Base-by-base conservation (phyloP, 2,888 invertebrate genomes). In the Girardia tigrina region DNA sequence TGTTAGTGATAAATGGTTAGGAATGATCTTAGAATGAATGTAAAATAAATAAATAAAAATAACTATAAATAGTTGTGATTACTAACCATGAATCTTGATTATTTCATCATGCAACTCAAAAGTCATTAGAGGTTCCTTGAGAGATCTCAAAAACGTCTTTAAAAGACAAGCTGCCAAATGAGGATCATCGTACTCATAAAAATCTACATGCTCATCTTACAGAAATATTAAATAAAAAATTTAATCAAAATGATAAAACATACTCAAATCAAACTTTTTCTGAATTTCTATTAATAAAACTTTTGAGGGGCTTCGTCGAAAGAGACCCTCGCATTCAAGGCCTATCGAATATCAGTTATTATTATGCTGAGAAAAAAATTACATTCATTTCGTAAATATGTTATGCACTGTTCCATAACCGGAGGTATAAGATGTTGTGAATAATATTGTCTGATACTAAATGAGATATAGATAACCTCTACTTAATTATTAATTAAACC, bases 101-200 rank as follows among this genome's bases (percentile, higher is more conserved):
- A 95, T 90, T 83, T 94, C 92, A 79, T 94, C 92, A 81, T 92
- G 94, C 0, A 94, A 86, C 79, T 92, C 92, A 83, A 89, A 94
- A 0, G 95, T 95, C 84, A 95, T 87, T 72, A 97, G 85, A 0
- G 95, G 95, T 82, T 97, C 94, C 79, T 90, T 90, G 73, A 97
- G 86, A 82, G 95, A 94, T 71, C 88, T 81, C 0, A 97, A 87
- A 86, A 95, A 97, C 56, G 91, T 91, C 86, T 99, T 98, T 75
- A 99, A 86, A 75, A 97, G 87, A 23, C 94, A 95, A 0, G 97
- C 94, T 14, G 97, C 92, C 80, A 91, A 89, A 84, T 97, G 94
- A 0, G 91, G 90, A 85, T 86, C 84, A 74, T 80, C 79, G 42
- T 80, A 90, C 6, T 88, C 79, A 79, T 88, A 86, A 86, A 92